Conservation (phyloP, 2,113 vertebrate species). For the Embiotoca jacksoni region DNA sequence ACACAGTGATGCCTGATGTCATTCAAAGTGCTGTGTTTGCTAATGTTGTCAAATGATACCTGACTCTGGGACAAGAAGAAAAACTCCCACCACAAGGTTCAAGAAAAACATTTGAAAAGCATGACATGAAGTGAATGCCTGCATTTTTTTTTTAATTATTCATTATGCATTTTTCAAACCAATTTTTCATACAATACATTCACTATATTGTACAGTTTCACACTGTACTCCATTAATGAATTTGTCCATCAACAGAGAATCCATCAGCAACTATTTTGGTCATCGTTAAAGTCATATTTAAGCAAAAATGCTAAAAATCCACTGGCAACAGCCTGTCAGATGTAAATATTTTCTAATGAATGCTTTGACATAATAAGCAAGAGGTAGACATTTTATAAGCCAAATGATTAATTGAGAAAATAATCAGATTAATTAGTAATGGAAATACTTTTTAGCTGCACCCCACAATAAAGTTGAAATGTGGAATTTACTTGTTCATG, state of each 20-base stretch:
- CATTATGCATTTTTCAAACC: not conserved
- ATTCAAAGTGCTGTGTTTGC: slow-evolving; percentile 32
- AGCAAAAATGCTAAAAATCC: too few species aligned
- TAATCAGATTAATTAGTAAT: not conserved
- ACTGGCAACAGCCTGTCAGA: too few species aligned
- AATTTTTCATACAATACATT: not conserved
- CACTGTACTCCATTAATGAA: not conserved
- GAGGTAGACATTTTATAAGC: too few species aligned
- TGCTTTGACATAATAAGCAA: too few species aligned
- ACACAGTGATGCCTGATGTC: slow-evolving; percentile 27
- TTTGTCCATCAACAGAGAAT: not conserved
- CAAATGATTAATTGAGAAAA: not conserved
- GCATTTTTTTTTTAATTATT: not conserved
- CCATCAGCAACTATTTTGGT: not conserved
- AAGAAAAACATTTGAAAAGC: not conserved
- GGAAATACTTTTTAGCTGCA: not conserved
- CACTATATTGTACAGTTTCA: not conserved
- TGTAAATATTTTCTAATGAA: too few species aligned
- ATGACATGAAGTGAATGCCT: not conserved
- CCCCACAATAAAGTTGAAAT: too few species aligned
- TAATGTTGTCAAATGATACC: slow-evolving; percentile 26
- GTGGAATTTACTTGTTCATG: too few species aligned
- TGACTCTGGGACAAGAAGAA: not conserved
- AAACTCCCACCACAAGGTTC: not conserved
- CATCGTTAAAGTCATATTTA: not conserved